phyloP scores from a whole-genome alignment of 2,113 vertebrate species.

The Centropristis striata region DNA sequence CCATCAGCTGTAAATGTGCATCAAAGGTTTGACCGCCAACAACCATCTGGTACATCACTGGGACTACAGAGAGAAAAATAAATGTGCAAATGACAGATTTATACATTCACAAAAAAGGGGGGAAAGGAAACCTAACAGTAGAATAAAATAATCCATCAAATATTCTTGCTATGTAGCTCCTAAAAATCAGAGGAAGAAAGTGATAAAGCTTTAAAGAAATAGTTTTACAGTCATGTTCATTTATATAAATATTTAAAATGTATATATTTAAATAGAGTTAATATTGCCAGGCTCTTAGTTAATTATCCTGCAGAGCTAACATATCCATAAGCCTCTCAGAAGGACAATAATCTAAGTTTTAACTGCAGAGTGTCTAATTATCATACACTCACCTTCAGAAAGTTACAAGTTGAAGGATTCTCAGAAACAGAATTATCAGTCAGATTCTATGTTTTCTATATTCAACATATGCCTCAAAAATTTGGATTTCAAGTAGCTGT shows the following conservation, averaged over 20 bases:
- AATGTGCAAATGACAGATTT: neutral
- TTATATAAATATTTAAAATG: no score
- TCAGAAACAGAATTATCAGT: neutral
- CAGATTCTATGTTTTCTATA: neutral
- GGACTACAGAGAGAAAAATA: neutral
- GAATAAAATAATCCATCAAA: neutral
- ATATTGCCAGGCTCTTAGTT: neutral
- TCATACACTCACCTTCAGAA: neutral
- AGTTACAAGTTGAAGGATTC: no score
- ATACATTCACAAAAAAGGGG: neutral
- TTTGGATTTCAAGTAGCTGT: neutral
- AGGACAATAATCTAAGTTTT: neutral
- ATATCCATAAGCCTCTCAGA: neutral
- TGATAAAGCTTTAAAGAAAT: no score
- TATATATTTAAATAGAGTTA: no score
- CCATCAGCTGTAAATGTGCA: neutral
- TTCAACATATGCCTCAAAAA: neutral
- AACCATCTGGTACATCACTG: constrained; percentile 32
- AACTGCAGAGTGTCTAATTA: neutral
- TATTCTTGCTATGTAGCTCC: neutral
- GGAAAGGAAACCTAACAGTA: no score
- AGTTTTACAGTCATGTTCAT: neutral
- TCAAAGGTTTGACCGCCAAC: constrained; percentile 28
- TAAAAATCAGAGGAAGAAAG: neutral
- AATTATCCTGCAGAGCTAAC: no score